phyloP scores from a whole-genome alignment of 92 coral and sea anemone species.

The Virgularia gustaviana region DNA sequence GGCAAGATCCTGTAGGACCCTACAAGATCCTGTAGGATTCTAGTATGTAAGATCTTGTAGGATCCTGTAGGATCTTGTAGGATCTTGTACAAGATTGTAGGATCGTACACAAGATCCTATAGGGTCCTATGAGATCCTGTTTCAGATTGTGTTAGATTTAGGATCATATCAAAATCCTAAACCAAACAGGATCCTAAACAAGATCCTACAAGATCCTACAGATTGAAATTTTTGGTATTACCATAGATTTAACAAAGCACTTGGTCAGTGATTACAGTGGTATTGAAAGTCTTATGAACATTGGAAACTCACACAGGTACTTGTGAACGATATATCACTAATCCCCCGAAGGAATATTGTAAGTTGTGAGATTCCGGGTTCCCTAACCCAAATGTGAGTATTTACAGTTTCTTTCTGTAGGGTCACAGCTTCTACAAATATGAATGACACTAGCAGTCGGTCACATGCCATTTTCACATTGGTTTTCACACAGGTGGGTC shows the following conservation, averaged over 20 bases:
- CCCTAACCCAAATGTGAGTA: not conserved
- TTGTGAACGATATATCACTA: not conserved
- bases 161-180: no score
- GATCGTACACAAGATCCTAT: no score
- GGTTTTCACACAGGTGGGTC: constrained; percentile 84
- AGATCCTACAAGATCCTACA: no score
- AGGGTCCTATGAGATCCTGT: no score
- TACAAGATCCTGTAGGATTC: no score
- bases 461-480: constrained; percentile 97
- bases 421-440: constrained; percentile 94
- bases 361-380: not conserved
- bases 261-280: constrained; percentile 86
- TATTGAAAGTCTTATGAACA: constrained; percentile 79
- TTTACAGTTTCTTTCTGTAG: constrained; percentile 37
- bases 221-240: not conserved
- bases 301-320: constrained; percentile 94
- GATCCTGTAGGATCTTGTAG: no score
- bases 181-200: no score
- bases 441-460: constrained; percentile 97
- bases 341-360: not conserved
- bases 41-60: no score
- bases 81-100: no score
- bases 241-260: constrained; percentile 82
- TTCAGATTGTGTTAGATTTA: no score
- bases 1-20: no score